Evolutionary conservation across 2,797 vertebrate genomes (phyloP).

Genomic region (Rhabdomys pumilio): DNA sequence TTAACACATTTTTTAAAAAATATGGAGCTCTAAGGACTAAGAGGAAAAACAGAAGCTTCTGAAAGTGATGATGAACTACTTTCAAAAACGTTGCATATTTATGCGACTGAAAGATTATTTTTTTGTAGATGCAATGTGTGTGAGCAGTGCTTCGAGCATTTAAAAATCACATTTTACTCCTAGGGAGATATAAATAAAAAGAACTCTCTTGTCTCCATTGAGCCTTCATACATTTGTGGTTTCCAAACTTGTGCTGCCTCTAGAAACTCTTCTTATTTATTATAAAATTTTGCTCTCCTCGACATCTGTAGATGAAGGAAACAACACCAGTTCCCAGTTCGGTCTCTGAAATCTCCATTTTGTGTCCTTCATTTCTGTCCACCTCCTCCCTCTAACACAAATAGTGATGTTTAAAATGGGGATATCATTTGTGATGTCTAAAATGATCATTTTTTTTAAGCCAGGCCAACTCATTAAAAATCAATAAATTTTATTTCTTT

Average conservation of each 20-base stretch:
- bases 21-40: conserved; percentile 79
- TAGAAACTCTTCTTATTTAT: conserved; percentile 87
- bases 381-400: conserved; percentile 67
- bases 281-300: conserved; percentile 83
- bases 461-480: conserved; percentile 68
- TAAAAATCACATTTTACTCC: conserved; percentile 80
- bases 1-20: conserved; percentile 51
- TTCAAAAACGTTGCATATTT: conserved; percentile 86
- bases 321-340: conserved; percentile 59
- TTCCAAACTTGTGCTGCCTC: conserved; percentile 78
- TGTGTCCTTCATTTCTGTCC: not conserved
- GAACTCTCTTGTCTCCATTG: conserved; percentile 73
- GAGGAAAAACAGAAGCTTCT: conserved; percentile 81
- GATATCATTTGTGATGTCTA: conserved; percentile 75
- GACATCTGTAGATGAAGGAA: conserved; percentile 78
- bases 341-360: conserved; percentile 42
- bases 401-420: conserved; percentile 73
- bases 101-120: conserved; percentile 85
- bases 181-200: conserved; percentile 84
- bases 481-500: conserved; percentile 86
- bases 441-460: conserved; percentile 69
- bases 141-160: conserved; percentile 80
- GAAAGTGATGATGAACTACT: conserved; percentile 87
- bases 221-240: conserved; percentile 80
- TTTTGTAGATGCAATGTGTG: conserved; percentile 83